Base-by-base conservation (phyloP, 2,888 invertebrate species). In the Sinelater perroti region DNA sequence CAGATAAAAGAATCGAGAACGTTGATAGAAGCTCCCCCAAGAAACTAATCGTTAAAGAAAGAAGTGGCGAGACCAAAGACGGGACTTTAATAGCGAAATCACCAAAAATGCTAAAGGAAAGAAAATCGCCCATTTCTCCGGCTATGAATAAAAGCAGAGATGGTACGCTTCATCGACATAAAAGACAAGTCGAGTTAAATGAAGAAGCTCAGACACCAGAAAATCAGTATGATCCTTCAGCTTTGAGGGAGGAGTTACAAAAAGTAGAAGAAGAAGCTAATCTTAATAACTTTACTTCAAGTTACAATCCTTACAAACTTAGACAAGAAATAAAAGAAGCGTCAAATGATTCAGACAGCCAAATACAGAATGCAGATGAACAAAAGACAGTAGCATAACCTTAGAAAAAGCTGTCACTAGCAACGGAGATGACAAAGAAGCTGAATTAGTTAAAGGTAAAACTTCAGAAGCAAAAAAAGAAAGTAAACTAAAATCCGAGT, bases 251-350 rank as follows among this genome's bases (percentile, higher is more conserved):
- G 18, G 45, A 53, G 24, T 17, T 53, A 10, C 16, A 20, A 8
- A 30, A 38, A 16, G 31, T 20, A 13, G 24, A 33, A 14, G 44
- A 42, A 18, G 56, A 51, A 44, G n/a, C 18, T 3, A 50, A 59
- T n/a, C 14, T 53, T 7, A 45, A 40, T 13, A 50, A 42, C 8
- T 51, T 30, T n/a, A 51, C 8, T 8, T 18, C 44, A 5, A 64
- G 50, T 31, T 67, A 52, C 21, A 66, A 67, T 46, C 65, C 66
- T 1, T 60, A 55, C 24, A 57, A 47, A 28, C 30, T 66, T 21
- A 55, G 60, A 20, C 59, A 68, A 59, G 65, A 68, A 64, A 67
- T 67, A 33, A 65, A 65, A 42, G 42, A 65, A 42, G 58, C 46
- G 8, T 24, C 59, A 11, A 30, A 47, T 42, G 42, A 26, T n/a